Conservation (phyloP, 2,113 vertebrate genomes). For the Lophochroa leadbeateri region DNA sequence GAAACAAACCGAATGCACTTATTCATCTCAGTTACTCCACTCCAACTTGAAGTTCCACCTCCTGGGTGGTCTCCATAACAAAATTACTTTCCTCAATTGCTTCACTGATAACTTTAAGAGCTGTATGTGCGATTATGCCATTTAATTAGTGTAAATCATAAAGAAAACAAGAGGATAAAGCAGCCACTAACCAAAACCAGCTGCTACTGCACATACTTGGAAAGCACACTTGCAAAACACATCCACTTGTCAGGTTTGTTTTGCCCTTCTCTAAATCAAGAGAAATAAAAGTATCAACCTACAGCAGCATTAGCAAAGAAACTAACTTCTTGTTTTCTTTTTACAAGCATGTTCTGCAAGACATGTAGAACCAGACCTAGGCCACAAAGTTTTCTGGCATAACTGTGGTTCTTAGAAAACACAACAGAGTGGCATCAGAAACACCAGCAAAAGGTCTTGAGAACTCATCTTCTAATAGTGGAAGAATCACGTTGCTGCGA, state of each 20-base stretch:
- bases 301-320: neutral
- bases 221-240: neutral
- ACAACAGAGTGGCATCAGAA: neutral
- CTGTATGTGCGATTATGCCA: neutral
- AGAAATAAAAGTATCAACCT: neutral
- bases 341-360: neutral
- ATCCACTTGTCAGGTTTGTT: neutral
- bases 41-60: neutral
- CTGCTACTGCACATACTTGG: neutral
- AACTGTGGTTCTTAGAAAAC: neutral
- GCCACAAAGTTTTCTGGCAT: neutral
- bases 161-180: constrained; percentile 2
- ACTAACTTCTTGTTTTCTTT: neutral
- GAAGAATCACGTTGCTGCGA: neutral
- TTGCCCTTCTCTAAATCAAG: neutral
- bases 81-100: neutral
- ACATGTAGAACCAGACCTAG: neutral
- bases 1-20: neutral
- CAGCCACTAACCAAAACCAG: neutral
- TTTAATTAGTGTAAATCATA: neutral
- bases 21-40: neutral
- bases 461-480: neutral
- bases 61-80: neutral
- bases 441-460: neutral
- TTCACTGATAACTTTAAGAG: neutral